These are phyloP conservation scores for Brenthis hecate DNA, from an alignment of 2,888 invertebrate species.

Conservation along the genomic window DNA sequence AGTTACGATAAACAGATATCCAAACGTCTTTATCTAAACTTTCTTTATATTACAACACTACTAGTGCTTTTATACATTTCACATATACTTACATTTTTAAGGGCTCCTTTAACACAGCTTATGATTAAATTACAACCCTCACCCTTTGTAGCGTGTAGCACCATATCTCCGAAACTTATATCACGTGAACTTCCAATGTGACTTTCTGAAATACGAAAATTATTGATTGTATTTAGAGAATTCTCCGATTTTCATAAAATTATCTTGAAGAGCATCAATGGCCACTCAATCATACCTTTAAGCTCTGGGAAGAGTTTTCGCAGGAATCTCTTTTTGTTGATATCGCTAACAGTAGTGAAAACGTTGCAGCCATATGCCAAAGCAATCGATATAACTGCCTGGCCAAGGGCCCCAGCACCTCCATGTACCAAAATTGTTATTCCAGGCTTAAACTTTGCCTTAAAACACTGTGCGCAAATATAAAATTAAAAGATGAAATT, in stretches of 20 bases:
- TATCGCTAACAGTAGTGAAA: constrained; percentile 61
- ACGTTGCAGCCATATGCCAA: constrained; percentile 54
- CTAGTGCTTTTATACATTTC: background rate
- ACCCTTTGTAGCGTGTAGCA: constrained; percentile 50
- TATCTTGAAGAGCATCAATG: background rate
- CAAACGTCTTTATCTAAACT: too few relatives aligned
- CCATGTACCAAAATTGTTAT: constrained; percentile 56
- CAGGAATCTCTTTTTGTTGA: constrained; percentile 60
- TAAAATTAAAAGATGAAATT: background rate
- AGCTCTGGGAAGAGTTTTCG: constrained; percentile 57
- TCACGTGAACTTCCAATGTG: constrained; percentile 62
- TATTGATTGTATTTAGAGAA: background rate
- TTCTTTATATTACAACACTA: too few relatives aligned
- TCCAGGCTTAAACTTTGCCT: constrained; percentile 36
- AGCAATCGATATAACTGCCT: constrained; percentile 59
- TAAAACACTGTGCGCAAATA: constrained; percentile 44
- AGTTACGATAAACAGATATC: too few relatives aligned
- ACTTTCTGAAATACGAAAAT: constrained; percentile 47
- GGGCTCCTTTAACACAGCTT: constrained; percentile 48
- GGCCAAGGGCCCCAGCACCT: constrained; percentile 62
- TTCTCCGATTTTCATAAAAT: background rate
- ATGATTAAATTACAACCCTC: constrained; percentile 56
- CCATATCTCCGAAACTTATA: constrained; percentile 54
- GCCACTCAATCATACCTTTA: constrained; percentile 46
- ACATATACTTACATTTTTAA: constrained; percentile 55